Percentiles rank a stretch among this genome's conserved stretches.
phyloP scores from a whole-genome alignment of 2,113 vertebrate genomes.

The Leptocoma aspasia region DNA sequence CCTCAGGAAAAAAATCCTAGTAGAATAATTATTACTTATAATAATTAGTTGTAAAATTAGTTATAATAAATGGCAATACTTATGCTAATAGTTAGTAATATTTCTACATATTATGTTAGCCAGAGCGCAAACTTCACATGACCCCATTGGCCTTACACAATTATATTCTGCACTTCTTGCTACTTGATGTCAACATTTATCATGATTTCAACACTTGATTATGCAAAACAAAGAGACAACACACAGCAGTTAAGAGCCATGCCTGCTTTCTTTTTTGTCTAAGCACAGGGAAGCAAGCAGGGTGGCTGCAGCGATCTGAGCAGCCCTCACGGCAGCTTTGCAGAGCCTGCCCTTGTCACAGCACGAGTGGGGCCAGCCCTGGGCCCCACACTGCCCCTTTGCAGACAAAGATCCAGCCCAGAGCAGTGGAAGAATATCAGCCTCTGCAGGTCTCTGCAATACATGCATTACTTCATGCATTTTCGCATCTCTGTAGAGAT shows the following conservation, averaged over 20 bases:
- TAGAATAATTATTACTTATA: constrained; percentile 46
- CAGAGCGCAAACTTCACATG: neutral
- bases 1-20: constrained; percentile 63
- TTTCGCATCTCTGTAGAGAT: neutral
- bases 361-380: neutral
- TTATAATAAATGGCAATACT: constrained; percentile 33
- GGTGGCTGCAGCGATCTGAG: neutral
- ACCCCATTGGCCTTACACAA: neutral
- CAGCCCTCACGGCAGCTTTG: neutral
- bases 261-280: neutral
- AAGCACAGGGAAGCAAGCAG: neutral
- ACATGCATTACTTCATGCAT: neutral
- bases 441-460: neutral
- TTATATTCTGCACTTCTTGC: neutral
- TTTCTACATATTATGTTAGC: neutral
- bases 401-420: neutral
- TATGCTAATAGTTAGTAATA: neutral
- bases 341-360: neutral
- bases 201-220: constrained; percentile 29
- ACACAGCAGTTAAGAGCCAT: neutral
- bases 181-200: constrained; percentile 35
- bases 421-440: neutral
- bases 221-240: constrained; percentile 34
- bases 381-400: neutral
- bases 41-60: constrained; percentile 52